Evolutionary conservation across 2,113 vertebrate species (phyloP).

Genomic region (Lipotes vexillifer): DNA sequence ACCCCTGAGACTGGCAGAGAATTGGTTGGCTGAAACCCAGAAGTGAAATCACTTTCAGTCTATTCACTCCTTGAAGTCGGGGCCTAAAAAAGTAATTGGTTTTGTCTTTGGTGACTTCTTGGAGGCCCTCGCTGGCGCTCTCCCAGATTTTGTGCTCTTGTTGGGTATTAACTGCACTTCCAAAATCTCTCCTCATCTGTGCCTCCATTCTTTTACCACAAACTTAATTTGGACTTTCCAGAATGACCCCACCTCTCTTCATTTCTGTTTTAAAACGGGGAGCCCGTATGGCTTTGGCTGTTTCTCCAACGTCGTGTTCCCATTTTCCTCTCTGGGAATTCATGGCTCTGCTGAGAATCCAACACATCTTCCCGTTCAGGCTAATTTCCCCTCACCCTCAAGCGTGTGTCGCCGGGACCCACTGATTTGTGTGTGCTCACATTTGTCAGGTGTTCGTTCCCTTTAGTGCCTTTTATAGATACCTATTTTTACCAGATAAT

Average conservation of each 20-base stretch:
- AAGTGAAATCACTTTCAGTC: conserved; percentile 29
- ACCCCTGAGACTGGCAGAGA: conserved; percentile 41
- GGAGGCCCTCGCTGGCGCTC: neutral
- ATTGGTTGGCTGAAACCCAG: conserved; percentile 29
- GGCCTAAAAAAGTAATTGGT: conserved; percentile 8
- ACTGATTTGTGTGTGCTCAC: conserved; percentile 24
- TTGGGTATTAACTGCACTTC: neutral
- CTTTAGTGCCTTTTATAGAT: conserved; percentile 65
- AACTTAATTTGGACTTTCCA: conserved; percentile 18
- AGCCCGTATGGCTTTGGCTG: neutral
- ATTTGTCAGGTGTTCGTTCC: conserved; percentile 47
- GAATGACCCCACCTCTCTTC: neutral
- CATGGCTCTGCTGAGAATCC: neutral
- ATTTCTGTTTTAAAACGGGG: neutral
- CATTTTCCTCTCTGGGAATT: neutral
- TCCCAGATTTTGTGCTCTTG: neutral
- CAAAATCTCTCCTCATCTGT: neutral
- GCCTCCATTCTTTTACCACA: neutral
- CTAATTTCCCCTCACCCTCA: neutral
- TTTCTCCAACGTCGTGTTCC: neutral
- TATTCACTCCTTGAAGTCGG: neutral
- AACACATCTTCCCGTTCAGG: neutral
- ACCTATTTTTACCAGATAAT: conserved; percentile 64
- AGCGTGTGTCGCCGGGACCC: neutral
- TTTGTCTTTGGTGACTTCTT: conserved; percentile 22